Base-by-base conservation (phyloP, 2,113 vertebrate genomes). In the Ameiurus melas region DNA sequence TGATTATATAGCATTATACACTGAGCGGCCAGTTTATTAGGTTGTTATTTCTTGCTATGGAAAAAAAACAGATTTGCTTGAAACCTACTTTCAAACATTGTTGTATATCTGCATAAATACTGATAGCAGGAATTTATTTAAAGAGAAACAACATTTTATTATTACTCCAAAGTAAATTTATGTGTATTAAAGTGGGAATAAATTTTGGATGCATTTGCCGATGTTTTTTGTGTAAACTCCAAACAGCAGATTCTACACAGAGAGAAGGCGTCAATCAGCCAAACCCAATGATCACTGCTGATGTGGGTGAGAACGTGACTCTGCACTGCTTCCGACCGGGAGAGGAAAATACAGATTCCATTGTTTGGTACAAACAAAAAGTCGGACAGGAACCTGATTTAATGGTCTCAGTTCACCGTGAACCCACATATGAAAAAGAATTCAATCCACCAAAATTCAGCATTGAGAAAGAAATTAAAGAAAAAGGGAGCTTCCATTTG, bases 361-460 rank as follows among this genome's bases (percentile, higher is more conserved):
- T 83, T 10, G 6, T 57, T 66, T 89, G 84, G 84, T 89, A 83
- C 51, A 75, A 89, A 39, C 84, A 89, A 83, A 86, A 64, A 64
- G 84, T 36, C 12, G 84, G 78, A 75, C 68, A 83, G 6, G 8
- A 66, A 60, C 88, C 88, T 64, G 22, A 10, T 19, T 20, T 89
- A 53, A 75, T 75, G 17, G 39, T 19, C 27, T 43, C 53, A 62
- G 25, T 55, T 1, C 3, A 64, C 9, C 0, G 55, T 9, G 43
- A 77, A 27, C 57, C 55, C 91, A 51, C 4, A 0, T 39, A 92
- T 84, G 89, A 94, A 91, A 39, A 92, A 66, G 85, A 94, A 90
- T 89, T 86, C 10, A 86, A 75, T 25, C 70, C 47, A n/a, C 4
- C 47, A 55, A 79, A 39, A 39, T 86, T 89, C 20, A 19, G 0